Evolutionary conservation across 2,797 vertebrate genomes (phyloP).

Genomic region (Sparidentex hasta): DNA sequence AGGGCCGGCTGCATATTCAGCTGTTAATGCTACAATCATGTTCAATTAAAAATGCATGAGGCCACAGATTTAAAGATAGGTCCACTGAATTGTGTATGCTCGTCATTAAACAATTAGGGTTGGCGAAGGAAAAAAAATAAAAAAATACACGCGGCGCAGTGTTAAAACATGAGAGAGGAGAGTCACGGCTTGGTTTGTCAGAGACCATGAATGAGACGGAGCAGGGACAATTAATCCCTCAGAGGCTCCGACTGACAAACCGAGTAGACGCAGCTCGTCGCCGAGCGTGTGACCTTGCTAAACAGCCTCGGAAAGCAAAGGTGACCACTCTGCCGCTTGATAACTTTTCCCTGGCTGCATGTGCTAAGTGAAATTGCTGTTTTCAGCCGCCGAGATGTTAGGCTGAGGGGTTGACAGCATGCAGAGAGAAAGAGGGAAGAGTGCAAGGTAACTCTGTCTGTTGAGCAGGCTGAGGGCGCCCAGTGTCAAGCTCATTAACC

Average conservation of each 20-base stretch:
- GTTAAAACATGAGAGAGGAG: constrained; percentile 88
- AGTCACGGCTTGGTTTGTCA: constrained; percentile 90
- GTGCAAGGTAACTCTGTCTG: constrained; percentile 66
- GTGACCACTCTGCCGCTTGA: constrained; percentile 88
- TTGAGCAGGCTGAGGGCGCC: constrained; percentile 68
- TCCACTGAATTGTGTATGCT: constrained; percentile 85
- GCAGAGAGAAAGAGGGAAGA: constrained; percentile 61
- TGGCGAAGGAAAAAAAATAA: constrained; percentile 78
- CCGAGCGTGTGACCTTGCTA: constrained; percentile 88
- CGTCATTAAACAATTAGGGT: constrained; percentile 91
- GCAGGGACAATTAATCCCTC: constrained; percentile 91
- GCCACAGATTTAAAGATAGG: constrained; percentile 85
- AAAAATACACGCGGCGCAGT: constrained; percentile 78
- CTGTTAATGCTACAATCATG: constrained; percentile 90
- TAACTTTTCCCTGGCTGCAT: constrained; percentile 86
- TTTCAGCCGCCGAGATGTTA: constrained; percentile 57
- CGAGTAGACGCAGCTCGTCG: constrained; percentile 90
- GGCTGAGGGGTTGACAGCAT: constrained; percentile 59
- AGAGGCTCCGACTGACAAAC: constrained; percentile 88
- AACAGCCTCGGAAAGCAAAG: constrained; percentile 87
- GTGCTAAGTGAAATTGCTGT: constrained; percentile 76
- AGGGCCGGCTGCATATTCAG: constrained; percentile 80
- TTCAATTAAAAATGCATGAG: constrained; percentile 94
- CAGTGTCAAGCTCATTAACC: constrained; percentile 83
- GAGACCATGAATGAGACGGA: constrained; percentile 88